phyloP scores from a whole-genome alignment of 2,113 vertebrate genomes.

The Tragelaphus strepsiceros region DNA sequence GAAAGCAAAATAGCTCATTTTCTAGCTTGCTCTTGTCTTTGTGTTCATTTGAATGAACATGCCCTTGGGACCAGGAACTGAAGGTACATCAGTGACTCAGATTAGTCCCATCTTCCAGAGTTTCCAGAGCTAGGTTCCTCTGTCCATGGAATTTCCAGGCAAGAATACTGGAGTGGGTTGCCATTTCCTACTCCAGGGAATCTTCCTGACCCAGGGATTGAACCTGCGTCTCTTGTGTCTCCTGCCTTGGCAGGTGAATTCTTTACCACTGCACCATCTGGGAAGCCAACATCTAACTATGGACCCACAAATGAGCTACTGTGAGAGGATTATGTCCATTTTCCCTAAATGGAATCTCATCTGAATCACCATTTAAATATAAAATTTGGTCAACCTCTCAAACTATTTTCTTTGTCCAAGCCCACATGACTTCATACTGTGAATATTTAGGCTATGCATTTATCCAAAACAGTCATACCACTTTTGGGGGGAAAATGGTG shows the following conservation, averaged over 20 bases:
- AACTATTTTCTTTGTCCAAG: not conserved
- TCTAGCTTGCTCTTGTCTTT: not conserved
- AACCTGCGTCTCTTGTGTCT: fast-evolving
- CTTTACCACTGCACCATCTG: not conserved
- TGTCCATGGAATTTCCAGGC: not conserved
- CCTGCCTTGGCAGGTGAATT: not conserved
- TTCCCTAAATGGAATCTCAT: not conserved
- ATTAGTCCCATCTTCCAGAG: not conserved
- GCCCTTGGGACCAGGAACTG: not conserved
- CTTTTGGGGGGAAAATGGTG: not conserved
- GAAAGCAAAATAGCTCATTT: not conserved
- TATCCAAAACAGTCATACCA: not conserved
- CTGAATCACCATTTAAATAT: not conserved
- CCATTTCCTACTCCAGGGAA: not conserved
- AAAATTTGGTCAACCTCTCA: not conserved
- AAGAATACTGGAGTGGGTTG: not conserved
- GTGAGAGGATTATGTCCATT: not conserved
- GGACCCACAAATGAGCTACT: not conserved
- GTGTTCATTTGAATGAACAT: not conserved
- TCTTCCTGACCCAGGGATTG: not conserved
- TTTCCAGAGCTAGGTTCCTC: not conserved
- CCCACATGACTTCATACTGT: not conserved
- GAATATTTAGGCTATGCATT: not conserved
- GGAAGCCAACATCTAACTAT: not conserved
- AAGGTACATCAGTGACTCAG: not conserved